phyloP scores from a whole-genome alignment of 2,888 invertebrate genomes.

The Chydorus sphaericus region DNA sequence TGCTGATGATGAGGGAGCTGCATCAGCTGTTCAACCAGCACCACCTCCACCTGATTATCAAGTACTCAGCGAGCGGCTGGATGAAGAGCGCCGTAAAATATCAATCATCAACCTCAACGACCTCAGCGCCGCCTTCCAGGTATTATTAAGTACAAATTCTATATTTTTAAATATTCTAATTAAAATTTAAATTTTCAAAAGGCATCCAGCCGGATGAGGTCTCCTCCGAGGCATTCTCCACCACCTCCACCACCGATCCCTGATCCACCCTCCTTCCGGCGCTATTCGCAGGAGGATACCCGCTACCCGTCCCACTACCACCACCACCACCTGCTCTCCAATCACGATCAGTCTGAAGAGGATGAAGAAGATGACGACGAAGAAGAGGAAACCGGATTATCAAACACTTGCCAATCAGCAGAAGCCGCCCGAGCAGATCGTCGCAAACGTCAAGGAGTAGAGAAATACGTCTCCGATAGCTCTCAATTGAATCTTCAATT shows the following conservation, averaged over 20 bases:
- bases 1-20: slow-evolving; percentile 12
- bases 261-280: not conserved
- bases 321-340: not conserved
- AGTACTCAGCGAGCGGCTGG: slow-evolving; percentile 15
- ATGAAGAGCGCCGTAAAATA: slow-evolving; percentile 20
- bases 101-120: slow-evolving; percentile 22
- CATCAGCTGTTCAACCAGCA: slow-evolving; percentile 16
- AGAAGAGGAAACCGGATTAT: not conserved
- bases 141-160: no score
- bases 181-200: no score
- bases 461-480: slow-evolving; percentile 74
- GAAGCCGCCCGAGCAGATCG: slow-evolving; percentile 46
- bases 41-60: slow-evolving; percentile 4
- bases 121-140: slow-evolving; percentile 22
- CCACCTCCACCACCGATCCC: slow-evolving; percentile 1
- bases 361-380: slow-evolving; percentile 14
- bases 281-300: slow-evolving; percentile 15
- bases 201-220: slow-evolving; percentile 17
- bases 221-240: slow-evolving; percentile 14
- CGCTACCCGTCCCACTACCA: slow-evolving; percentile 10
- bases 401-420: slow-evolving; percentile 3
- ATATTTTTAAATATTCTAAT: slow-evolving; percentile 11
- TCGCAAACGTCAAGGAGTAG: slow-evolving; percentile 50
- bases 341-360: slow-evolving; percentile 8
- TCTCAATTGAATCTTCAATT: slow-evolving; percentile 67